Percentiles rank a stretch among this genome's conserved stretches.
phyloP scores from a whole-genome alignment of 64 coral and sea anemone species.

The Trachythela sp. region DNA sequence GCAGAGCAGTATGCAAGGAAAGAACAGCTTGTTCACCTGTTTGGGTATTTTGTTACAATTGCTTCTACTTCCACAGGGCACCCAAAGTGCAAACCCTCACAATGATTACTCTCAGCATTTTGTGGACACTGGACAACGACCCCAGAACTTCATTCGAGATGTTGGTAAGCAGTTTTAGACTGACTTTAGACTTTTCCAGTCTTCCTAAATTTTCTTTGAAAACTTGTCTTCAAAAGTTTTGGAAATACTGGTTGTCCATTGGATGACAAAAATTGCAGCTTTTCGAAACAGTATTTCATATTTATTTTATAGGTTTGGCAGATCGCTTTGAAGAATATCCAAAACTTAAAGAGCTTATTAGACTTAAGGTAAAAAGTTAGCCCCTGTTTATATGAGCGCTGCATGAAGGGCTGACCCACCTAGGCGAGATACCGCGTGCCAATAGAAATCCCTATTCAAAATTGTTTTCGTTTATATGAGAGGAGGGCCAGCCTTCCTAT shows the following conservation, averaged over 20 bases:
- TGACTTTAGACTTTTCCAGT: not conserved
- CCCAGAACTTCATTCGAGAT: conserved; percentile 98
- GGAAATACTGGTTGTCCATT: too few relatives aligned
- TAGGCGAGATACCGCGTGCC: too few relatives aligned
- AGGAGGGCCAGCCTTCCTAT: too few relatives aligned
- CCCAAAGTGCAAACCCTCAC: conserved; percentile 99
- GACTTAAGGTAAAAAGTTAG: conserved; percentile 66
- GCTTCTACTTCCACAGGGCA: conserved; percentile 57
- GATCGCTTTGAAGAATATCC: conserved; percentile 98
- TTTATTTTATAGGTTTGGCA: conserved; percentile 88
- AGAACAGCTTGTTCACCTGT: not conserved
- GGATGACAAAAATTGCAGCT: too few relatives aligned
- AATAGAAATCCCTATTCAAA: too few relatives aligned
- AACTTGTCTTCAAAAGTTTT: too few relatives aligned
- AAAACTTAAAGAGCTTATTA: conserved; percentile 84
- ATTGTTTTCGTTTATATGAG: too few relatives aligned
- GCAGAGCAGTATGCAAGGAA: not conserved
- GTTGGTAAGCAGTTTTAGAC: conserved; percentile 58
- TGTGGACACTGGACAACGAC: conserved; percentile 90
- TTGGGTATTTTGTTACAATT: not conserved
- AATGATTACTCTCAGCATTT: conserved; percentile 99
- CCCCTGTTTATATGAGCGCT: too few relatives aligned
- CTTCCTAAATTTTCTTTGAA: not conserved
- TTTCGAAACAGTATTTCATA: too few relatives aligned
- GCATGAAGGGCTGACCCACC: too few relatives aligned